Conservation (phyloP, 2,888 invertebrate species). For the Ectobius pallidus region DNA sequence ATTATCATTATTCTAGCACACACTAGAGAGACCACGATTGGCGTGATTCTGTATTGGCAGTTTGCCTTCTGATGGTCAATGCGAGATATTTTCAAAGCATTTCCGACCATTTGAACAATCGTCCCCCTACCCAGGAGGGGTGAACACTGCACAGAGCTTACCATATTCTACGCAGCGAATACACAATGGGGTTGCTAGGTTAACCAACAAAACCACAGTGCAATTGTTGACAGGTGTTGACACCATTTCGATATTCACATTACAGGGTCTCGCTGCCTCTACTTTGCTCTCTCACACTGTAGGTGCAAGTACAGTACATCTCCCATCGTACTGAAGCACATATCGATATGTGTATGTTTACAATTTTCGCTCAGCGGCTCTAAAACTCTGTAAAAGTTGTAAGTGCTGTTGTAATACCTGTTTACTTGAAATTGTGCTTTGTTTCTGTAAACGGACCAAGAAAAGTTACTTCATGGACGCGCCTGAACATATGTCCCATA, state of each 20-base stretch:
- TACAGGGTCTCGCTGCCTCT: background rate
- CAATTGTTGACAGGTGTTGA: slow-evolving; percentile 41
- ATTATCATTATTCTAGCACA: too few species aligned
- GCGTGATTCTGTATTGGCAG: too few species aligned
- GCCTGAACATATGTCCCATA: too few species aligned
- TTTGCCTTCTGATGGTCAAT: background rate
- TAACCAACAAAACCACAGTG: slow-evolving; percentile 39
- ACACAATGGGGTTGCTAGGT: slow-evolving; percentile 36
- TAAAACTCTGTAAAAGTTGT: too few species aligned
- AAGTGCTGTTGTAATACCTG: too few species aligned
- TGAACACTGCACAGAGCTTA: slow-evolving; percentile 16
- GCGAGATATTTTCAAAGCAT: slow-evolving; percentile 19
- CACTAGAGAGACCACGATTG: too few species aligned
- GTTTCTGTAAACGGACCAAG: too few species aligned
- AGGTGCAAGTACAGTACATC: slow-evolving; percentile 17
- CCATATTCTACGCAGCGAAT: slow-evolving; percentile 29
- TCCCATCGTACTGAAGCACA: background rate
- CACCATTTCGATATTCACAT: slow-evolving; percentile 37
- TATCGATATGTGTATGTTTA: too few species aligned
- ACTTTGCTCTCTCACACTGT: background rate
- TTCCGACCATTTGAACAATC: slow-evolving; percentile 9
- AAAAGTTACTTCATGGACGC: too few species aligned
- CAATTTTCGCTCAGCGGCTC: too few species aligned
- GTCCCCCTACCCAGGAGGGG: background rate
- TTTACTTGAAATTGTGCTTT: too few species aligned